phyloP scores from a whole-genome alignment of 2,888 invertebrate genomes.

The Lydus trimaculatus region DNA sequence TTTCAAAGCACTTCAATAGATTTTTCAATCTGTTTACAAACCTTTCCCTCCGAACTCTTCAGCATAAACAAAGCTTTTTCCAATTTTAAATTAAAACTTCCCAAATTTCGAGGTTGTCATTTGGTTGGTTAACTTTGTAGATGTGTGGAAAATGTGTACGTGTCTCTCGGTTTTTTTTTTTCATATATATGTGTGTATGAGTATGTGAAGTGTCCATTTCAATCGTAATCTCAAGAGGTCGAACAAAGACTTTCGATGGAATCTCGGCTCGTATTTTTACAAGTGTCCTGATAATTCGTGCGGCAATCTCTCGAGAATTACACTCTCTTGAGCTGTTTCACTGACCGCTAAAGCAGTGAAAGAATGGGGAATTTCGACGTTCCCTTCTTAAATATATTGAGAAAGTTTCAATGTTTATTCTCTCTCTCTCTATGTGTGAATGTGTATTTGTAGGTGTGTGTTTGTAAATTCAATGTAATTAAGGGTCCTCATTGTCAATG shows the following conservation, averaged over 20 bases:
- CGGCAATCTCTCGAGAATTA: constrained; percentile 40
- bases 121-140: no score
- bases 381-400: neutral
- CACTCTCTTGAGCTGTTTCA: constrained; percentile 35
- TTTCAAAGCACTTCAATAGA: neutral
- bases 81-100: no score
- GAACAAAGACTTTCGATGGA: constrained; percentile 41
- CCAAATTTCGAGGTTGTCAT: no score
- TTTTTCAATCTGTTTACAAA: neutral
- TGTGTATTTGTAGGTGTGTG: no score
- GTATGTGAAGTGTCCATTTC: constrained; percentile 6
- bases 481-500: neutral
- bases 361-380: neutral
- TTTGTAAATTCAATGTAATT: neutral
- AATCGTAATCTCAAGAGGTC: constrained; percentile 32
- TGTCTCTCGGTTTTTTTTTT: neutral
- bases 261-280: constrained; percentile 43
- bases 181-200: neutral
- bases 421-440: no score
- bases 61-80: no score
- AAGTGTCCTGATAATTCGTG: constrained; percentile 43
- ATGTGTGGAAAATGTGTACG: neutral
- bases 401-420: neutral
- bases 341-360: constrained; percentile 19
- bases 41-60: no score